phyloP scores from a whole-genome alignment of 2,888 invertebrate species.

The Xestia c-nigrum region DNA sequence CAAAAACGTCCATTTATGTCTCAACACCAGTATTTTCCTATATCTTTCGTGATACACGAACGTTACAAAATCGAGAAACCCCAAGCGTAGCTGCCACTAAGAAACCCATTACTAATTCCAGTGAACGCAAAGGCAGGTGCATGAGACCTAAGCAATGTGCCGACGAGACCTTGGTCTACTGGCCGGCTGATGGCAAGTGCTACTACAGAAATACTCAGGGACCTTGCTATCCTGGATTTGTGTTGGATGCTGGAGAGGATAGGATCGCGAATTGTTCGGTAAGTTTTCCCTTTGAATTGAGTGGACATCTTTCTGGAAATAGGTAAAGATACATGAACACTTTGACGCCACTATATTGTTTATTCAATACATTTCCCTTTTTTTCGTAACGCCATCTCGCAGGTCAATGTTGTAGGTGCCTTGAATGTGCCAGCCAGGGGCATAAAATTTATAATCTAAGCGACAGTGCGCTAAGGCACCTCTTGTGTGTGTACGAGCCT shows the following conservation, averaged over 20 bases:
- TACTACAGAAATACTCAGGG: conserved; percentile 93
- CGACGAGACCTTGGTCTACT: conserved; percentile 92
- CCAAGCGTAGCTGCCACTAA: conserved; percentile 37
- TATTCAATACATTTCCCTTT: too few species aligned
- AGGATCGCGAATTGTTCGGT: conserved; percentile 92
- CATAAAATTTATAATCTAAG: too few species aligned
- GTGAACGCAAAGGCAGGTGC: conserved; percentile 94
- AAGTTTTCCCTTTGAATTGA: conserved; percentile 54
- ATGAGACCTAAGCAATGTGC: conserved; percentile 92
- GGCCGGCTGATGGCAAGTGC: conserved; percentile 94
- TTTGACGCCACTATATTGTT: too few species aligned
- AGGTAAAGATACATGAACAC: too few species aligned
- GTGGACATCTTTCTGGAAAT: too few species aligned
- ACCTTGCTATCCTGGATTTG: conserved; percentile 94
- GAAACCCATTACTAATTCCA: conserved; percentile 76
- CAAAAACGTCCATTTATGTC: not conserved
- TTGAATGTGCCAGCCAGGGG: too few species aligned
- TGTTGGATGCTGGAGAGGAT: conserved; percentile 91
- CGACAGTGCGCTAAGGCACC: too few species aligned
- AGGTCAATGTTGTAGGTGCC: too few species aligned
- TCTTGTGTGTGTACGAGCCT: too few species aligned
- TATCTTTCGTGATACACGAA: conserved; percentile 21
- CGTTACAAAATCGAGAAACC: conserved; percentile 39
- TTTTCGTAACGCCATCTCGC: too few species aligned
- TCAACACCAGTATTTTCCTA: conserved; percentile 33